phyloP scores from a whole-genome alignment of 2,888 invertebrate species.

The Herminia tarsipennalis region DNA sequence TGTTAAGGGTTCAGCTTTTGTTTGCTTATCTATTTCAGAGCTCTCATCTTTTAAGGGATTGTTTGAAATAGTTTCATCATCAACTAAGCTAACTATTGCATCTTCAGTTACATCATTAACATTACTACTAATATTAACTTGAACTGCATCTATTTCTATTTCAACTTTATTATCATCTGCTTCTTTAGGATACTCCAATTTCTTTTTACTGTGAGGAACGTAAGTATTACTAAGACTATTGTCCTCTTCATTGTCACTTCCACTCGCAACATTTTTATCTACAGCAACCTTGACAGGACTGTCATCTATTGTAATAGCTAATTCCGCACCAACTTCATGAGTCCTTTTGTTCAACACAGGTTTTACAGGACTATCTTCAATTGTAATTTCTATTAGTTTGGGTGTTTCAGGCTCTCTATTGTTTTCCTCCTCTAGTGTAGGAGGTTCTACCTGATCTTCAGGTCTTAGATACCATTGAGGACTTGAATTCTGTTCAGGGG shows the following conservation, averaged over 20 bases:
- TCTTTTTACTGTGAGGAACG: conserved; percentile 72
- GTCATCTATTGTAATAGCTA: conserved; percentile 75
- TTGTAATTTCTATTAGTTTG: conserved; percentile 71
- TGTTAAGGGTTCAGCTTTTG: conserved; percentile 38
- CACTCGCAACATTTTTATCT: conserved; percentile 37
- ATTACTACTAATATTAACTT: not conserved
- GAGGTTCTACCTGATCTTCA: conserved; percentile 55
- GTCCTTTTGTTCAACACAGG: conserved; percentile 49
- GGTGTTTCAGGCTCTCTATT: conserved; percentile 66
- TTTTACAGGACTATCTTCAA: conserved; percentile 78
- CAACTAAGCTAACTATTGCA: conserved; percentile 30
- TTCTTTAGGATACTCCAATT: conserved; percentile 64
- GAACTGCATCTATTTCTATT: conserved; percentile 48
- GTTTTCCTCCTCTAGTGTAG: conserved; percentile 57
- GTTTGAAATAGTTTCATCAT: conserved; percentile 42
- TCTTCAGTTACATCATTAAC: conserved; percentile 1
- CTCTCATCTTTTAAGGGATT: conserved; percentile 43
- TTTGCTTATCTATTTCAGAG: conserved; percentile 18
- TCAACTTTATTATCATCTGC: conserved; percentile 47
- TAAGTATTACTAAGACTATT: conserved; percentile 30
- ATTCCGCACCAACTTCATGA: conserved; percentile 54
- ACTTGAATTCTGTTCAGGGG: conserved; percentile 37
- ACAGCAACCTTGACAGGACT: conserved; percentile 63
- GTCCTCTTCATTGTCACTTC: conserved; percentile 49
- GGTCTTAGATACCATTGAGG: conserved; percentile 78